Evolutionary conservation across 2,113 vertebrate genomes (phyloP).

Genomic region (Capreolus pygargus): DNA sequence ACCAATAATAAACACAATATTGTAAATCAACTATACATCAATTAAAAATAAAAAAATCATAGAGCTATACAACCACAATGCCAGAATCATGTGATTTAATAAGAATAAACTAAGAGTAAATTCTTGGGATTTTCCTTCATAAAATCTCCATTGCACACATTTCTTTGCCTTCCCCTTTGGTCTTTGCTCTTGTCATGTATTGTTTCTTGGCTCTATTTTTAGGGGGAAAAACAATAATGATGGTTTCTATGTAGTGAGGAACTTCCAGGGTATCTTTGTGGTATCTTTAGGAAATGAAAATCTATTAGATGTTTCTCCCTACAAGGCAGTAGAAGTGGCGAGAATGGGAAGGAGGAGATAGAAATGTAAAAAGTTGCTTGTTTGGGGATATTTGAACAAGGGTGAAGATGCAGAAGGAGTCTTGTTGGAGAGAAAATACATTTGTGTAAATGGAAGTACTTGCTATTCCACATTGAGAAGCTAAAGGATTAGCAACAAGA

Average conservation of each 20-base stretch:
- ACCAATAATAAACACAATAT: background rate
- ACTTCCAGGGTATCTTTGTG: background rate
- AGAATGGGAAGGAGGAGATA: background rate
- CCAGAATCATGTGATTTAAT: background rate
- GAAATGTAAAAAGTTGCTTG: background rate
- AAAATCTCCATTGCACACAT: accelerated
- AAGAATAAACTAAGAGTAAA: background rate
- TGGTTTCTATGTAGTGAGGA: background rate
- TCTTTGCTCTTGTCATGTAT: background rate
- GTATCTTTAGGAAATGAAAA: background rate
- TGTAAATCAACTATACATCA: background rate
- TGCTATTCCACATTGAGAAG: background rate
- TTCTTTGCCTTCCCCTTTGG: background rate
- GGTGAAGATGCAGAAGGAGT: background rate
- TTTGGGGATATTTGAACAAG: background rate
- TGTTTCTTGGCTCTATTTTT: background rate
- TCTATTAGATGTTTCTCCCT: background rate
- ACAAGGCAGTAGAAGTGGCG: background rate
- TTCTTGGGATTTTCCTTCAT: background rate
- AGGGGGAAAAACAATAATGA: background rate
- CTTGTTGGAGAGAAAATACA: background rate
- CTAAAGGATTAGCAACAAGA: background rate
- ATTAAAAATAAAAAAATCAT: background rate
- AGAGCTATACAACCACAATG: background rate
- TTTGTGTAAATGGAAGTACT: background rate